Base-by-base conservation (phyloP, 2,888 invertebrate genomes). In the Mylabris sibirica region DNA sequence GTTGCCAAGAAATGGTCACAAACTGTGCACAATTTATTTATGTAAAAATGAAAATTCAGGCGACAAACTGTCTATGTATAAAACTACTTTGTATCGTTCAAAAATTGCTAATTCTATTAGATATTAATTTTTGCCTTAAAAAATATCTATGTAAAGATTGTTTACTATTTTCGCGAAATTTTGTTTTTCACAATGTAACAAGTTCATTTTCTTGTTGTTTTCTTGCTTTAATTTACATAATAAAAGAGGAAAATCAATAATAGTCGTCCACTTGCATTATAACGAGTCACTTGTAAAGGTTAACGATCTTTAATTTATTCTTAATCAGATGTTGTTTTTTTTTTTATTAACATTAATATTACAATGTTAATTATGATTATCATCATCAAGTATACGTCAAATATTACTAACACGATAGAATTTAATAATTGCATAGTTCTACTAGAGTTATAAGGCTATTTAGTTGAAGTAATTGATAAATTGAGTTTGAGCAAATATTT, bases 271-370 rank as follows among this genome's bases (percentile, higher is more conserved):
- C 59, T 62, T 67, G 61, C 64, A 64, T 62, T 68, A 64, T 61
- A 68, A 22, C 53, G 22, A 53, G 68, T 61, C 57, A 64, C 57
- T 59, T 30, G 64, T 65, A 68, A 65, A 65, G 65, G 68, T 68
- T 68, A 68, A 68, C 57, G 65, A 59, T 65, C 68, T 68, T 65
- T 65, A 65, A 68, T 63, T 68, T 68, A 65, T 65, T 57, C 62
- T 34, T 30, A 30, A 60, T 53, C 49, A 49, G 49, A 49, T 49
- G 17, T 53, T 53, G 6, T 22, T 22, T 9, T 22, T 53, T 20
- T 22, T 22, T 9, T 22, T 53, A 22, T 22, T 53, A 53, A 17
- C 20, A 49, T 49, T 49, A 41, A 35, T 26, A 67, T 12, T 67
- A 20, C 59, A 67, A 60, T 63, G 30, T 30, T 30, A 64, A 67